Conservation (phyloP, 2,113 vertebrate genomes). For the Plecturocebus donacophilus region DNA sequence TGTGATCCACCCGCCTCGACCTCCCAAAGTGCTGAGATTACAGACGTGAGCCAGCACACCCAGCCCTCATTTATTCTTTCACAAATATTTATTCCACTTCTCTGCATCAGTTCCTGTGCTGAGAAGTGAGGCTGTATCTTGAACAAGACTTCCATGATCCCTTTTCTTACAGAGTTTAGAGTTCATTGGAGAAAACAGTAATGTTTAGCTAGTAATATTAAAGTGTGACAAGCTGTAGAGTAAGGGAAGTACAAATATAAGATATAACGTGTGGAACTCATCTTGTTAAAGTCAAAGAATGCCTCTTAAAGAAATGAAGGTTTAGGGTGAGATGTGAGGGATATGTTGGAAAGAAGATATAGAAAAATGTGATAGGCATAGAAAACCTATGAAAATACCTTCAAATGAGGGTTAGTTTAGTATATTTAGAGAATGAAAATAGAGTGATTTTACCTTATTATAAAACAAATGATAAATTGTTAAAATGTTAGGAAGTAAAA, state of each 20-base stretch:
- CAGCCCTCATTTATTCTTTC: conserved; percentile 34
- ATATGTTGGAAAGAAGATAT: not conserved
- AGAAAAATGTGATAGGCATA: not conserved
- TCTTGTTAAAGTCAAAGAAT: not conserved
- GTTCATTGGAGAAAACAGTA: not conserved
- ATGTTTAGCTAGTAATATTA: not conserved
- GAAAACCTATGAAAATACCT: not conserved
- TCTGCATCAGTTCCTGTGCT: not conserved
- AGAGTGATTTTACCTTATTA: not conserved
- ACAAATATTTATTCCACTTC: conserved; percentile 46
- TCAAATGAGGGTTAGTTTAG: not conserved
- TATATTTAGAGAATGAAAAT: not conserved
- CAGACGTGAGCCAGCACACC: too few relatives aligned
- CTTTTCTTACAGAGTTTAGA: not conserved
- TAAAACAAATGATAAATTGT: not conserved
- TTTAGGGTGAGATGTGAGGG: not conserved
- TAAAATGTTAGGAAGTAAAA: not conserved
- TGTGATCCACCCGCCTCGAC: too few relatives aligned
- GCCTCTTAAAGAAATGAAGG: not conserved
- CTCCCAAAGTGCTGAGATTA: too few relatives aligned
- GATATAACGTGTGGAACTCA: not conserved
- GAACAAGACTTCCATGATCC: not conserved
- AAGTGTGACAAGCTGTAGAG: not conserved
- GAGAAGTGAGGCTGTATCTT: not conserved
- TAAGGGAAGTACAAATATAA: not conserved